A percentile compares a stretch with the other conserved stretches of the same genome.
phyloP scores from a whole-genome alignment of 35 echinoderm and acorn worm genomes.

The Hemicentrotus pulcherrimus region DNA sequence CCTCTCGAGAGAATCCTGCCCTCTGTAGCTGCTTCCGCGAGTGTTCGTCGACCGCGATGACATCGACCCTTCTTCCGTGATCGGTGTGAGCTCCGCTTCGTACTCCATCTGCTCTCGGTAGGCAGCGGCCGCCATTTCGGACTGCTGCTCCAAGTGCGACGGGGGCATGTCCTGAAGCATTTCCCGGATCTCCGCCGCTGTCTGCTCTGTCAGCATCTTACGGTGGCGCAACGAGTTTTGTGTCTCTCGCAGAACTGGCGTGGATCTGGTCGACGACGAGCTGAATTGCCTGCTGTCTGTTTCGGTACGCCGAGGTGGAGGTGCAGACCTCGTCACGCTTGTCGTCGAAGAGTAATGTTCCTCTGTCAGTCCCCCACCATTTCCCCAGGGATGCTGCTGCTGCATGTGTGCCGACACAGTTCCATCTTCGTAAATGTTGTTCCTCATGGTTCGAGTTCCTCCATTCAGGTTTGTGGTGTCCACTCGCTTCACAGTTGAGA shows the following conservation, averaged over 20 bases:
- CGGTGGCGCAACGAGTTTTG: conserved; percentile 3
- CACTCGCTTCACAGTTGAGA: neutral
- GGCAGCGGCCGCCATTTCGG: conserved; percentile 20
- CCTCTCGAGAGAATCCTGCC: conserved; percentile 11
- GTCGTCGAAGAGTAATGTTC: conserved; percentile 5
- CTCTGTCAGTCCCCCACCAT: neutral
- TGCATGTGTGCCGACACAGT: neutral
- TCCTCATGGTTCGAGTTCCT: neutral
- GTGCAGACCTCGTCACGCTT: neutral
- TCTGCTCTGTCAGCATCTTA: conserved; percentile 67
- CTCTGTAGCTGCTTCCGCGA: neutral
- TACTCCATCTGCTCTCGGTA: conserved; percentile 64
- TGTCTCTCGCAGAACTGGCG: neutral
- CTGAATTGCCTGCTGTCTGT: neutral
- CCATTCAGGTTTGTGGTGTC: conserved; percentile 54
- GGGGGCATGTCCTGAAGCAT: conserved; percentile 62
- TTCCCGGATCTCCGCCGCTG: conserved; percentile 74
- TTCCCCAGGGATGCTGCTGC: neutral
- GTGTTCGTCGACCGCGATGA: conserved; percentile 35
- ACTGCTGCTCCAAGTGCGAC: neutral
- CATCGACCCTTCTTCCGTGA: conserved; percentile 24
- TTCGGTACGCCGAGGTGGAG: neutral
- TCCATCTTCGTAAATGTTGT: conserved; percentile 6
- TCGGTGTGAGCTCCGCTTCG: conserved; percentile 24
- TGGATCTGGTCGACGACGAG: neutral